Evolutionary conservation across 2,888 invertebrate species (phyloP), one percentile per base, ranked within the genome.

Genomic region (Sarcophaga variegata): DNA sequence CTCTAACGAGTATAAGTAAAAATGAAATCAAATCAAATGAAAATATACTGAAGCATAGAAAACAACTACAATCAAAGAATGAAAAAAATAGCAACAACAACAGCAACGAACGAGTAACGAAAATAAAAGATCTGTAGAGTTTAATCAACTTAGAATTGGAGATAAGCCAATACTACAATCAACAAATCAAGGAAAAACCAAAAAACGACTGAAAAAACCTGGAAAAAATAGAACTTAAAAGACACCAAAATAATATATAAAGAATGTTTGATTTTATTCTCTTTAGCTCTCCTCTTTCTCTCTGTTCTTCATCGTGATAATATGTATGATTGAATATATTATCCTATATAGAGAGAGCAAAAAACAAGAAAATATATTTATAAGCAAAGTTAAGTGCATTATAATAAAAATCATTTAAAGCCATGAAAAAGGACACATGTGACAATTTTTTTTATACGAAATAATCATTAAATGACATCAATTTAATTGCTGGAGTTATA

Each of bases 101-200:
- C 37, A 37, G 4, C 27, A 27, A 27, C 3, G 54, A 54, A 54
- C 6, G 70, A 47, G 11, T 22, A 63, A 22, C 14, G 20, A 63
- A 63, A 63, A 63, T 54, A 54, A 78, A 78, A 63, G 66, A 37
- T 78, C 74, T 69, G 62, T 79, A 79, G 81, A 87, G 87, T 87
- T 87, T 87, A 87, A 87, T 87, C 87, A 87, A 87, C 87, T 87
- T 84, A 84, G 81, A 84, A 80, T 87, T 87, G 87, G 87, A 87
- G 87, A 84, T 87, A 84, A 82, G 87, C 87, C 87, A 87, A 87
- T 76, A 79, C 10, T 75, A 71, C 47, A 81, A 81, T 75, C 78
- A 81, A 75, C 84, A 87, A 87, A 81, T 82, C 84, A 81, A 81
- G 81, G 81, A 54, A 64, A 59, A 83, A 17, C 47, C 66, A 69